phyloP scores from a whole-genome alignment of 2,888 invertebrate species.

The Endotricha flammealis region DNA sequence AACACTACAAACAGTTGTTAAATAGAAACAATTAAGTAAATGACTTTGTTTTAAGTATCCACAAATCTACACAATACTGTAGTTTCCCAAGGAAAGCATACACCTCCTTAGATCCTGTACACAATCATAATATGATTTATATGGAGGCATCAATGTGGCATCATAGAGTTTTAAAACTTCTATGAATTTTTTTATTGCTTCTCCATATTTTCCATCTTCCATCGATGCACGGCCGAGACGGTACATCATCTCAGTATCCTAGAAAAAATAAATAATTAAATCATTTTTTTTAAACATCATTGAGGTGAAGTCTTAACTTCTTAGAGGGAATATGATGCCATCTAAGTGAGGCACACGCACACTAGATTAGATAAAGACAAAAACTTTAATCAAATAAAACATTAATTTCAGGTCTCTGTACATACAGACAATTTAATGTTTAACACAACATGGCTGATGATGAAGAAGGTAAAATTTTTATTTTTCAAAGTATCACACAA shows the following conservation, averaged over 20 bases:
- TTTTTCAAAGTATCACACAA: not conserved
- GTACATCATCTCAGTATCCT: conserved; percentile 85
- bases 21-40: too few species aligned
- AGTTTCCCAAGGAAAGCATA: conserved; percentile 82
- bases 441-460: conserved; percentile 58
- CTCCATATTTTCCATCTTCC: conserved; percentile 79
- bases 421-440: too few species aligned
- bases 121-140: conserved; percentile 85
- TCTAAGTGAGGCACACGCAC: too few species aligned
- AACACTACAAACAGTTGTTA: not conserved
- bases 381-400: too few species aligned
- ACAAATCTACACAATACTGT: conserved; percentile 48
- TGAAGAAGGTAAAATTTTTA: conserved; percentile 41
- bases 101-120: conserved; percentile 84
- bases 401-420: too few species aligned
- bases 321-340: too few species aligned
- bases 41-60: too few species aligned
- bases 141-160: conserved; percentile 83
- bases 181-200: conserved; percentile 81
- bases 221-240: conserved; percentile 80
- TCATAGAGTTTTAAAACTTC: conserved; percentile 83
- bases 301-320: too few species aligned
- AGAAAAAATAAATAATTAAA: conserved; percentile 24
- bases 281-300: not conserved
- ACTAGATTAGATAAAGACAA: too few species aligned